phyloP scores from a whole-genome alignment of 2,797 vertebrate species.

The Pogoniulus pusillus region DNA sequence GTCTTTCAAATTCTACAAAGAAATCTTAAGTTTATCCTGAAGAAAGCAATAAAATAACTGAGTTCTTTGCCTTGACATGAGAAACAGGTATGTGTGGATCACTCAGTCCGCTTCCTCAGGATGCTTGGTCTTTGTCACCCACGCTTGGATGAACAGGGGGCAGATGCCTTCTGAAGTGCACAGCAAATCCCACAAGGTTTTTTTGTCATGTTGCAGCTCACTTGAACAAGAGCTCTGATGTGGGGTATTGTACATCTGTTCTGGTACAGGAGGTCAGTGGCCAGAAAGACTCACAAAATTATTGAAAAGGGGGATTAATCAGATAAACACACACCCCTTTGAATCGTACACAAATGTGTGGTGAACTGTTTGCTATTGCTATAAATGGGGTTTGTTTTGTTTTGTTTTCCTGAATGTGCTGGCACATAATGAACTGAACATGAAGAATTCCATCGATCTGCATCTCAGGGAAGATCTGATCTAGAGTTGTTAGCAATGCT shows the following conservation, averaged over 20 bases:
- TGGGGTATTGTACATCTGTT: not conserved
- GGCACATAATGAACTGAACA: not conserved
- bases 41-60: not conserved
- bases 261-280: not conserved
- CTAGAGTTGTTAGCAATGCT: fast-evolving
- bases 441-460: not conserved
- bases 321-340: not conserved
- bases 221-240: too few species aligned
- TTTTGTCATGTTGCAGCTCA: not conserved
- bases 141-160: not conserved
- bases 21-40: not conserved
- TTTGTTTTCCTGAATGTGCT: not conserved
- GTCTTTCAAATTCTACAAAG: not conserved
- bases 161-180: not conserved
- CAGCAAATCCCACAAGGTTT: not conserved
- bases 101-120: not conserved
- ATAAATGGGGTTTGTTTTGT: not conserved
- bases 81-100: not conserved
- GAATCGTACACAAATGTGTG: not conserved
- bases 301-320: not conserved
- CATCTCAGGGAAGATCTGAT: not conserved
- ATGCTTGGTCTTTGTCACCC: not conserved
- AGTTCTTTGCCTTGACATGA: not conserved
- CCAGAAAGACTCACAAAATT: not conserved
- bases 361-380: not conserved